These are phyloP conservation scores for Dryobotodes eremita DNA, from an alignment of 2,888 invertebrate genomes.

Conservation along the genomic window DNA sequence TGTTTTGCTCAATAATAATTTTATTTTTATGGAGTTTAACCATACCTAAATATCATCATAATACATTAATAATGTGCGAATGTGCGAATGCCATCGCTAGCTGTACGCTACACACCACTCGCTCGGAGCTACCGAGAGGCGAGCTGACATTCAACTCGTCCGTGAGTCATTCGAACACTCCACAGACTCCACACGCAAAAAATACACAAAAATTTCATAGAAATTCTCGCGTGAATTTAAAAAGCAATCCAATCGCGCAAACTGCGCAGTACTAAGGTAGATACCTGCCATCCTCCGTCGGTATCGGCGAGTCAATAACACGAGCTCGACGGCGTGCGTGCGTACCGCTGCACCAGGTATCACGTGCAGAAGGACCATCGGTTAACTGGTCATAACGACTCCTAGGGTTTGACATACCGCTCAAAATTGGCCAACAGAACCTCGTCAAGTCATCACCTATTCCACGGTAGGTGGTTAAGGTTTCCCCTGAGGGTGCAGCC, in stretches of 20 bases:
- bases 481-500: background rate
- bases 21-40: background rate
- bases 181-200: background rate
- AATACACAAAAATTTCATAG: slow-evolving; percentile 4
- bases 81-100: background rate
- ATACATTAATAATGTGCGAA: background rate
- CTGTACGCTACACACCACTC: background rate
- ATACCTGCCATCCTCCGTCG: slow-evolving; percentile 1
- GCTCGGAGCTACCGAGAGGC: background rate
- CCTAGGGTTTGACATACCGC: background rate
- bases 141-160: background rate
- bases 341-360: background rate
- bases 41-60: background rate
- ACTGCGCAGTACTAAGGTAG: slow-evolving; percentile 13
- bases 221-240: slow-evolving; percentile 30
- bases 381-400: background rate
- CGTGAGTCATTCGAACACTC: background rate
- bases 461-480: background rate
- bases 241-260: slow-evolving; percentile 46
- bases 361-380: slow-evolving; percentile 36
- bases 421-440: no score
- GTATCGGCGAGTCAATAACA: slow-evolving; percentile 42
- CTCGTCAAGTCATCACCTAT: background rate
- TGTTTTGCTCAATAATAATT: background rate
- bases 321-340: background rate